Evolutionary conservation across 2,888 invertebrate species (phyloP), one percentile per base, ranked within the genome.

Genomic region (Pristionchus arcanus): DNA sequence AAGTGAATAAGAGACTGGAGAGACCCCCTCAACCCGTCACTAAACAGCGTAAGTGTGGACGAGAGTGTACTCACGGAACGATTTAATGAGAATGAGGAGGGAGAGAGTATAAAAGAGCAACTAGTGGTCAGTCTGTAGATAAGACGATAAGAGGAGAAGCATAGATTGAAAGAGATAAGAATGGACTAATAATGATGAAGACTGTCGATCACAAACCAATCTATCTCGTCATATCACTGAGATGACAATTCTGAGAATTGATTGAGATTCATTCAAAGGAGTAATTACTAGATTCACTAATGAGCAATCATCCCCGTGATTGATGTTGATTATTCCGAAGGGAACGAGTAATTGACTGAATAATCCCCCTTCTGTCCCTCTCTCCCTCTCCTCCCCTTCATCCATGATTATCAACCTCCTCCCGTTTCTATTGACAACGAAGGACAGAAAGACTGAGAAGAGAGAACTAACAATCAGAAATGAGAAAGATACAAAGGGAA

Each of bases 81-180:
- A 77, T 77, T 42, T 9, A 77, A 77, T 83, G 21, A 28, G 83
- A 55, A n/a, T 19, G 83, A 53, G 55, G 37, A 19, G 19, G 31
- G 31, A 83, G 21, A 49, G 55, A n/a, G 31, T 37, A 31, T 83
- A 55, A 55, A 31, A 83, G 83, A 83, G 83, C 83, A 83, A 83
- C 28, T 28, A 83, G 77, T 77, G 77, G 77, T 77, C 77, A 77
- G 68, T 71, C 68, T 71, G 68, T 34, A 71, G 68, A 71, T 71
- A 71, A 71, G 68, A 71, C 5, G 31, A 31, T 34, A 71, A 15
- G 28, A 71, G 15, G 68, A 28, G 68, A 3, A 71, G 28, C 68
- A 71, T 28, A 71, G 68, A 71, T 71, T 34, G 15, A 31, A 71
- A 34, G 3, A 34, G 31, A 71, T 71, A 71, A 71, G 68, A 71